Evolutionary conservation across 2,797 vertebrate species (phyloP).

Genomic region (Tokudaia tokunoshimensis): DNA sequence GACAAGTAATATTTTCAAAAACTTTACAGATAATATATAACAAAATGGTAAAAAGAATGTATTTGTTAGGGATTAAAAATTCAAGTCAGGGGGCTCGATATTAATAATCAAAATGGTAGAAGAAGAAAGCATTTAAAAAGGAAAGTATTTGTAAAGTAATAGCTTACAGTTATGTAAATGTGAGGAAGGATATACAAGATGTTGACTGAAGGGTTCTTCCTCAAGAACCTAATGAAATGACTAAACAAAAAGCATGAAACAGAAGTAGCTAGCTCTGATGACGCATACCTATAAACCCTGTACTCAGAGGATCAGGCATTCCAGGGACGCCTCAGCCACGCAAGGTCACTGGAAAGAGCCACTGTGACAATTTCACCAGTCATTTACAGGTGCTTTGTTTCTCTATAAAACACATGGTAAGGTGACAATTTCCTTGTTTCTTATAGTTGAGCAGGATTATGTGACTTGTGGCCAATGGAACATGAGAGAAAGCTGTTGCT

Average conservation of each 20-base stretch:
- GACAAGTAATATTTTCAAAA: not conserved
- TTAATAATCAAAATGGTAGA: not conserved
- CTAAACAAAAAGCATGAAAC: not conserved
- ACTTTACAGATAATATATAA: not conserved
- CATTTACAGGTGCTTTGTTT: not conserved
- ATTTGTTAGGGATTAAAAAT: not conserved
- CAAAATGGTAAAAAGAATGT: not conserved
- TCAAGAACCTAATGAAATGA: not conserved
- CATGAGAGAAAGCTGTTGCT: not conserved
- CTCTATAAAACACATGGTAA: not conserved
- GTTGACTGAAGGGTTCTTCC: not conserved
- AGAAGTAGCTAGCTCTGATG: not conserved
- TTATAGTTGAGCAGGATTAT: not conserved
- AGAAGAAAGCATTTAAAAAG: not conserved
- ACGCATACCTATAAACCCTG: not conserved
- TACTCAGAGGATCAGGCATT: not conserved
- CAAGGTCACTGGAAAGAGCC: not conserved
- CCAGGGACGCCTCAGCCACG: not conserved
- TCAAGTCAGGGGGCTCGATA: not conserved
- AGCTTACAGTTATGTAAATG: not conserved
- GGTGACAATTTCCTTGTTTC: not conserved
- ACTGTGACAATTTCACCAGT: not conserved
- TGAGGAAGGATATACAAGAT: not conserved
- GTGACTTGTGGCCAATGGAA: not conserved
- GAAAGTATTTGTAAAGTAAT: not conserved